Conservation (phyloP, 2,888 invertebrate genomes). For the Ornithoptera alexandrae region DNA sequence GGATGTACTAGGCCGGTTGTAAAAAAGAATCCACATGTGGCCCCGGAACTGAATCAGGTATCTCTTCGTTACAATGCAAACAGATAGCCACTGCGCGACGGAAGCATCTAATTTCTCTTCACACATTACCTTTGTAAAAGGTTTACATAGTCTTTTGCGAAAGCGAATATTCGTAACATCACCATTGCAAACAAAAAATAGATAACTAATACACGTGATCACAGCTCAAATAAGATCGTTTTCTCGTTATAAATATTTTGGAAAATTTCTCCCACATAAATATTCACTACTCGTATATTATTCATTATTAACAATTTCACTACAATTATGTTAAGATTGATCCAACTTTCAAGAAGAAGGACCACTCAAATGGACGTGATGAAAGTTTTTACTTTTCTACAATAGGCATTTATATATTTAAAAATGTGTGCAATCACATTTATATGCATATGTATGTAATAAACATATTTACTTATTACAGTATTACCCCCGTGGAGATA, state of each 20-base stretch:
- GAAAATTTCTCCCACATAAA: background rate
- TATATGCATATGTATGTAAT: constrained; percentile 31
- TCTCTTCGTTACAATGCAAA: no score
- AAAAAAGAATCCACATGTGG: no score
- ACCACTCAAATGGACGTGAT: constrained; percentile 62
- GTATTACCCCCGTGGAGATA: background rate
- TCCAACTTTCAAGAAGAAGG: constrained; percentile 56
- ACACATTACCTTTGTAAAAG: background rate
- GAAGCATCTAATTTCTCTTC: background rate
- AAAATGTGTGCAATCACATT: background rate
- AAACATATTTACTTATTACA: background rate
- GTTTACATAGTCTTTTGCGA: background rate
- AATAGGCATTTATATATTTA: constrained; percentile 42
- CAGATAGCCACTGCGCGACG: no score
- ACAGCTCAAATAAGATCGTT: constrained; percentile 11
- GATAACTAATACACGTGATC: background rate
- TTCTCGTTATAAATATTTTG: background rate
- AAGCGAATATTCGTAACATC: background rate
- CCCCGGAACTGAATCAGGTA: no score
- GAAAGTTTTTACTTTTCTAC: constrained; percentile 53
- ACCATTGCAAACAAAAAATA: background rate
- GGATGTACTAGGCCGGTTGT: no score
- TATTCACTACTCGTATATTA: constrained; percentile 13
- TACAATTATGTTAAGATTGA: constrained; percentile 41
- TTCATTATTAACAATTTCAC: constrained; percentile 30